phyloP scores from a whole-genome alignment of 2,797 vertebrate genomes.

The Spinibarbus caldwelli region DNA sequence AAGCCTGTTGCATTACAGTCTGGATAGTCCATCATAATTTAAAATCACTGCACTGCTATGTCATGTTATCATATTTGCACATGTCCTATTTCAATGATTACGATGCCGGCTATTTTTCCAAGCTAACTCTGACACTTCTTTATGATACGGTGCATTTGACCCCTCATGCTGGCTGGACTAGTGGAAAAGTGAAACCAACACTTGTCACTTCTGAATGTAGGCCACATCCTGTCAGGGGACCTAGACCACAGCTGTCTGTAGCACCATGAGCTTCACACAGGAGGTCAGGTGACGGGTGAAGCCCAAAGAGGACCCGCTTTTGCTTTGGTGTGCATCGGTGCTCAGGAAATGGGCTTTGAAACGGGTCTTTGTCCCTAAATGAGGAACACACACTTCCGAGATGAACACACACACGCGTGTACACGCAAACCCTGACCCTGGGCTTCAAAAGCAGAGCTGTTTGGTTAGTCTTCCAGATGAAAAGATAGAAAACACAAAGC shows the following conservation, averaged over 20 bases:
- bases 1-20: not conserved
- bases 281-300: slow-evolving; percentile 57
- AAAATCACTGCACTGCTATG: not conserved
- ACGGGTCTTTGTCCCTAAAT: slow-evolving; percentile 1
- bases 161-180: slow-evolving; percentile 47
- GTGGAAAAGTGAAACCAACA: slow-evolving; percentile 61
- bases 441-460: slow-evolving; percentile 31
- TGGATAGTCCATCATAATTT: not conserved
- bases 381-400: not conserved
- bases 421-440: slow-evolving; percentile 13
- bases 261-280: slow-evolving; percentile 53
- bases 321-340: slow-evolving; percentile 28
- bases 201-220: slow-evolving; percentile 58
- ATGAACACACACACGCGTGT: not conserved
- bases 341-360: slow-evolving; percentile 36
- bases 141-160: slow-evolving; percentile 42
- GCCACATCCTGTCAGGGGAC: slow-evolving; percentile 63
- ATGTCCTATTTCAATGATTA: slow-evolving; percentile 6
- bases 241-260: slow-evolving; percentile 39
- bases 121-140: not conserved
- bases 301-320: slow-evolving; percentile 9
- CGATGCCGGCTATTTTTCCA: slow-evolving; percentile 24
- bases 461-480: slow-evolving; percentile 43
- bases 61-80: slow-evolving; percentile 26
- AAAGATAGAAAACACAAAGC: slow-evolving; percentile 42